phyloP scores from a whole-genome alignment of 2,888 invertebrate genomes.

The Drosophila quinaria region DNA sequence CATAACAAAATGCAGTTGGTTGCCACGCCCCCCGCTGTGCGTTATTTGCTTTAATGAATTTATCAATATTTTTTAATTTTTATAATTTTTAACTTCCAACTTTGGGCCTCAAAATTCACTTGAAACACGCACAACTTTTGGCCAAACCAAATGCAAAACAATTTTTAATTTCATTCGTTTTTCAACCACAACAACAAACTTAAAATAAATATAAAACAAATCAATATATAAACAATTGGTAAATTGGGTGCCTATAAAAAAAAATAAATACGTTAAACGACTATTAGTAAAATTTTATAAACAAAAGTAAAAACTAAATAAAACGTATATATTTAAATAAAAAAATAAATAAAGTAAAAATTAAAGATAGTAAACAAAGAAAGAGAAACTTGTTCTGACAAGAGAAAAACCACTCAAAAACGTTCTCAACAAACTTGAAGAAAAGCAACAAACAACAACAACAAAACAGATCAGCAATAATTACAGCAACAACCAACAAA shows the following conservation, averaged over 20 bases:
- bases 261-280: constrained; percentile 75
- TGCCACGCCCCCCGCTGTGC: constrained; percentile 42
- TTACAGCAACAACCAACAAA: constrained; percentile 35
- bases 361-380: constrained; percentile 56
- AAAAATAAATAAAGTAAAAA: constrained; percentile 44
- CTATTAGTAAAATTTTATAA: constrained; percentile 84
- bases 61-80: constrained; percentile 30
- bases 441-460: constrained; percentile 39
- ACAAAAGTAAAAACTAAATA: constrained; percentile 38
- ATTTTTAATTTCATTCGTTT: constrained; percentile 25
- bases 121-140: constrained; percentile 48
- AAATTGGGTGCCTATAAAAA: constrained; percentile 85
- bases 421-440: constrained; percentile 83
- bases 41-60: constrained; percentile 23
- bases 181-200: constrained; percentile 37
- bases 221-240: constrained; percentile 78
- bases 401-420: constrained; percentile 85
- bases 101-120: constrained; percentile 61
- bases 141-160: constrained; percentile 45
- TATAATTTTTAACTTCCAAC: not conserved
- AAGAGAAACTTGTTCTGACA: constrained; percentile 55
- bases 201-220: constrained; percentile 15
- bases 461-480: constrained; percentile 36
- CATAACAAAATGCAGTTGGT: constrained; percentile 16
- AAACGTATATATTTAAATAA: constrained; percentile 73